Evolutionary conservation across 2,113 vertebrate genomes (phyloP), one percentile per base, ranked within the genome.

Genomic region (Bucco capensis): DNA sequence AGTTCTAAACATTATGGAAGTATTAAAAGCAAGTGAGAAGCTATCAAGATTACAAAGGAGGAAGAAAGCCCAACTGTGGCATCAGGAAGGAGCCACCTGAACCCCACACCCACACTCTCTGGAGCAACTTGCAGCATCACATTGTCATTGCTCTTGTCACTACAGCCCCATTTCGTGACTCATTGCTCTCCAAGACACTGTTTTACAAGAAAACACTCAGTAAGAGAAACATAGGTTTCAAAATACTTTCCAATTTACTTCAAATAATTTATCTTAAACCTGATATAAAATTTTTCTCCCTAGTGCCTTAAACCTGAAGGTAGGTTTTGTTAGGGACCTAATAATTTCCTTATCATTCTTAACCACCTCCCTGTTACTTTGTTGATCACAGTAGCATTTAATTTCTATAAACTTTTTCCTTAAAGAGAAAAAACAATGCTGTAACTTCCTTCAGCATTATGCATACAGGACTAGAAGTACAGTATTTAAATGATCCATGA

Each of bases 401-500:
- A 37, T 86, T 89, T 75, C 50, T 73, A 31, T 47, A 35, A 30
- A 12, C 2, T 50, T 84, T 92, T 82, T 69, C 16, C 54, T 64
- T 86, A 75, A 82, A 81, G 53, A 64, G 56, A 53, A 61, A 88
- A 92, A 93, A 28, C 78, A 91, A 60, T 79, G 24, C n/a, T 82
- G 44, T 62, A 22, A 44, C 62, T 89, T 83, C 66, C 33, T 96
- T 62, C 12, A 6, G 15, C 51, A 51, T 91, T 91, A 86, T 66
- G 58, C 91, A 72, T 72, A 83, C 65, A 61, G 72, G 69, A 57
- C 50, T 88, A 47, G 31, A 93, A 88, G 56, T 47, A 35, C 47
- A 87, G 84, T 84, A 80, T 94, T 96, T 89, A 93, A 77, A 77
- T 93, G 65, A 74, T 79, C 72, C 50, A 19, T 18, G 30, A 69